Percentiles rank a stretch among this genome's conserved stretches.
Evolutionary conservation across 1,140 invertebrate species (phyloP).

Genomic region (Aphelenchoides besseyi): DNA sequence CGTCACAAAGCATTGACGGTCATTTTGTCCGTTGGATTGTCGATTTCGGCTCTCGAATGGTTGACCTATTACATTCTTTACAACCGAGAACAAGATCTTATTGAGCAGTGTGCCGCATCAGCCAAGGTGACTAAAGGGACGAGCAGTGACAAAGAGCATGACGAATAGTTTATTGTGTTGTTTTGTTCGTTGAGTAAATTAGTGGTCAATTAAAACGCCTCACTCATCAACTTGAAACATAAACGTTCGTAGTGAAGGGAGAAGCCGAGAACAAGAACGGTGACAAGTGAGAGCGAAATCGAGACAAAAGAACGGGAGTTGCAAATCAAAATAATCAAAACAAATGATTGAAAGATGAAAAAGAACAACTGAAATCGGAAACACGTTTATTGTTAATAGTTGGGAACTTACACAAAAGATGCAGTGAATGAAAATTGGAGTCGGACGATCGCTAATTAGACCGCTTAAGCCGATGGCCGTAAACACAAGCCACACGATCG

Average conservation of each 20-base stretch:
- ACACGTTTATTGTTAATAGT: not conserved
- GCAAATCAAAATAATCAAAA: slow-evolving; percentile 17
- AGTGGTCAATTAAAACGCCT: not conserved
- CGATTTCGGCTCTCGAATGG: not conserved
- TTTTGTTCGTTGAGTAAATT: too few species aligned
- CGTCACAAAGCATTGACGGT: not conserved
- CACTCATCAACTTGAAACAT: slow-evolving; percentile 18
- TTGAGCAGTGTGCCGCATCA: not conserved
- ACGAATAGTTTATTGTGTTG: slow-evolving; percentile 1
- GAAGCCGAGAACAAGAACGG: not conserved
- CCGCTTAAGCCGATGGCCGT: slow-evolving; percentile 15
- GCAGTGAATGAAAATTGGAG: slow-evolving; percentile 13
- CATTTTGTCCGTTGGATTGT: not conserved
- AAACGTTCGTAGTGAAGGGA: slow-evolving; percentile 16
- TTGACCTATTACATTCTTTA: not conserved
- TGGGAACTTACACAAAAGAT: slow-evolving; percentile 22
- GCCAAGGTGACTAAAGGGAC: not conserved
- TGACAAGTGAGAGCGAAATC: slow-evolving; percentile 14
- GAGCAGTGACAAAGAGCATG: not conserved
- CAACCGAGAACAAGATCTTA: not conserved
- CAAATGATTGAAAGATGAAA: not conserved
- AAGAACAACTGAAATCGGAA: slow-evolving; percentile 22
- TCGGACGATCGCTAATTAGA: slow-evolving; percentile 22
- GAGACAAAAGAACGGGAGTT: slow-evolving; percentile 5
- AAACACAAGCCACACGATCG: not conserved